phyloP scores from a whole-genome alignment of 2,113 vertebrate genomes.

The Hepsetus odoe region DNA sequence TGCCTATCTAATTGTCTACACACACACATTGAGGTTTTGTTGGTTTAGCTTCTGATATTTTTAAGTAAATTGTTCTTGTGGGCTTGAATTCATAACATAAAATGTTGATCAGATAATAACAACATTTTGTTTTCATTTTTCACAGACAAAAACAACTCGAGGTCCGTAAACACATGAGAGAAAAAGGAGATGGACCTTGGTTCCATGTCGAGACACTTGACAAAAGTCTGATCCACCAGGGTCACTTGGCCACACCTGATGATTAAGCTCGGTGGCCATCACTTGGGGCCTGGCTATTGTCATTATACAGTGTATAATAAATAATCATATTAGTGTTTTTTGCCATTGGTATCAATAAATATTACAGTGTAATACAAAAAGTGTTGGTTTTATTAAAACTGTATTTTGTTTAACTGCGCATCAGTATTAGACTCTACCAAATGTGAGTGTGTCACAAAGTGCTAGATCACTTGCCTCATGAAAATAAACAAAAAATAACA shows the following conservation, averaged over 20 bases:
- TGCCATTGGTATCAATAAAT: slow-evolving; percentile 50
- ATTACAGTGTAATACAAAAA: slow-evolving; percentile 17
- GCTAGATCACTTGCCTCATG: too few species aligned
- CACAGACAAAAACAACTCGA: slow-evolving; percentile 77
- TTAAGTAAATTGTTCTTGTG: too few species aligned
- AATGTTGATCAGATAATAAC: neutral
- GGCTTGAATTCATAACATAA: too few species aligned
- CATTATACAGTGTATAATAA: slow-evolving; percentile 57
- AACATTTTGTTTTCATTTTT: slow-evolving; percentile 13
- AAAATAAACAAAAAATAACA: too few species aligned
- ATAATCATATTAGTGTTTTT: slow-evolving; percentile 35
- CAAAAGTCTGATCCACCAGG: slow-evolving; percentile 80
- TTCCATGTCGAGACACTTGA: slow-evolving; percentile 75
- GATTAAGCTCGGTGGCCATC: slow-evolving; percentile 66
- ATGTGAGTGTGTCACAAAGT: too few species aligned
- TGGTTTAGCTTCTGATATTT: too few species aligned
- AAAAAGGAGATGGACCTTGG: slow-evolving; percentile 92
- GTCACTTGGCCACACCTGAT: slow-evolving; percentile 84
- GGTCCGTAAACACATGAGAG: slow-evolving; percentile 84
- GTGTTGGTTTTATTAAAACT: neutral
- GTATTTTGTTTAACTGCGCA: neutral
- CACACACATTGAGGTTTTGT: too few species aligned
- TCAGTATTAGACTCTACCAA: too few species aligned
- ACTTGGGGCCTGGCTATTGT: slow-evolving; percentile 31
- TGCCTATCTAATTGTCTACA: too few species aligned